Evolutionary conservation across 2,888 invertebrate genomes (phyloP).

Genomic region (Atherix ibis): DNA sequence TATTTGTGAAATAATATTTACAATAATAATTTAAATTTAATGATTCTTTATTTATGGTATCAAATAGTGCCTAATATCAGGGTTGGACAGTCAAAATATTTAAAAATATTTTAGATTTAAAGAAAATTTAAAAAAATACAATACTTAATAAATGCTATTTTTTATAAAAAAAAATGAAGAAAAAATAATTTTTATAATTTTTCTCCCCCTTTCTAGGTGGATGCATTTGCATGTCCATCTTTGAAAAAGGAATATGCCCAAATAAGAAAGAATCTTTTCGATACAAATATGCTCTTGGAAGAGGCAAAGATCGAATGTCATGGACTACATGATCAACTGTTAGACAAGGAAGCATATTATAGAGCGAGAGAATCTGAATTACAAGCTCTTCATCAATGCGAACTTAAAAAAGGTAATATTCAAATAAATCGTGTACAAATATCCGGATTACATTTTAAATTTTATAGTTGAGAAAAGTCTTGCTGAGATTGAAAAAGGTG

Average conservation of each 20-base stretch:
- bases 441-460: background rate
- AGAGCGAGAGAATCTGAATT: conserved; percentile 23
- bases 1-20: too few species aligned
- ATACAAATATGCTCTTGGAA: conserved; percentile 21
- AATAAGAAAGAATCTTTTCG: conserved; percentile 19
- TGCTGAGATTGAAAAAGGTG: conserved; percentile 23
- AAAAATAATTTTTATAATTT: too few species aligned
- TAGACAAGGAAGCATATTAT: conserved; percentile 25
- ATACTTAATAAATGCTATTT: too few species aligned
- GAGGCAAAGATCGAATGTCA: conserved; percentile 22
- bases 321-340: conserved; percentile 24
- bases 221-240: conserved; percentile 25
- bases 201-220: conserved; percentile 28
- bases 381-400: conserved; percentile 23
- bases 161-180: too few species aligned
- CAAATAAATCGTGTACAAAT: conserved; percentile 1
- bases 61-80: too few species aligned
- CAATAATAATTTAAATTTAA: too few species aligned
- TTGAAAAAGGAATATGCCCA: conserved; percentile 19
- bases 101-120: too few species aligned
- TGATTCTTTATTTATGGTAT: too few species aligned
- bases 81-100: too few species aligned
- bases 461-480: conserved; percentile 41
- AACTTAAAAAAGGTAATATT: conserved; percentile 26
- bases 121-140: too few species aligned